phyloP scores from a whole-genome alignment of 2,113 vertebrate species.

The Aleadryas rufinucha region DNA sequence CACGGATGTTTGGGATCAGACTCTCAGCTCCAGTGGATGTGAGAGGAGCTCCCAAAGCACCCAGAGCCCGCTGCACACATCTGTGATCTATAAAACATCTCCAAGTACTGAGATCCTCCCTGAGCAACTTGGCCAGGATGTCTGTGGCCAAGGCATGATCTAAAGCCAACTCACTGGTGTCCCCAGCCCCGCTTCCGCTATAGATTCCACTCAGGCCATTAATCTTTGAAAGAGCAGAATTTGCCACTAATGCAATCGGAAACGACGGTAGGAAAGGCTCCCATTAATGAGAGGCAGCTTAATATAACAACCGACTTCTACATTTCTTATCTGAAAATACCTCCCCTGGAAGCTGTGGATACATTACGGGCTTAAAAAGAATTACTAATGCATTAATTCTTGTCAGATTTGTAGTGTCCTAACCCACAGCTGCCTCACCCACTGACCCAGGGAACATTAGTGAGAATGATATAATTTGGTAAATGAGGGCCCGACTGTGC shows the following conservation, averaged over 20 bases:
- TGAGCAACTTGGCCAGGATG: not conserved
- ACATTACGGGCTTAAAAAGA: slow-evolving; percentile 59
- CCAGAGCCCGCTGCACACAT: rapidly evolving
- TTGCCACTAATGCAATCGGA: slow-evolving; percentile 49
- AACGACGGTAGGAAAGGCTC: not conserved
- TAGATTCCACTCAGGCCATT: slow-evolving; percentile 17
- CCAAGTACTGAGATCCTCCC: not conserved
- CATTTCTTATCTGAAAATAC: slow-evolving; percentile 65
- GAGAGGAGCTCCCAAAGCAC: not conserved
- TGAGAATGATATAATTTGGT: slow-evolving; percentile 19
- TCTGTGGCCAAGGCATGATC: not conserved
- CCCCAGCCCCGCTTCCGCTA: not conserved
- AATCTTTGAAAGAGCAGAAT: slow-evolving; percentile 50
- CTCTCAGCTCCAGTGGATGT: not conserved
- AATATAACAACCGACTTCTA: slow-evolving; percentile 49
- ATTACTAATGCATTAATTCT: slow-evolving; percentile 63
- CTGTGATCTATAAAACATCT: not conserved
- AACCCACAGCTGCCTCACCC: slow-evolving; percentile 51
- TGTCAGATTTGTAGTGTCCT: slow-evolving; percentile 62
- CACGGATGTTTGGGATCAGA: not conserved
- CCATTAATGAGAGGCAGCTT: slow-evolving; percentile 51
- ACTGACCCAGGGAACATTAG: slow-evolving; percentile 45
- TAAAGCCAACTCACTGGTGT: not conserved
- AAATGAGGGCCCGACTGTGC: slow-evolving; percentile 3
- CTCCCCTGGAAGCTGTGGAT: slow-evolving; percentile 57